Percentiles rank a stretch among this genome's conserved stretches.
These are phyloP conservation scores for Leptarthrus brevirostris DNA, from an alignment of 2,888 invertebrate genomes.

Conservation along the genomic window DNA sequence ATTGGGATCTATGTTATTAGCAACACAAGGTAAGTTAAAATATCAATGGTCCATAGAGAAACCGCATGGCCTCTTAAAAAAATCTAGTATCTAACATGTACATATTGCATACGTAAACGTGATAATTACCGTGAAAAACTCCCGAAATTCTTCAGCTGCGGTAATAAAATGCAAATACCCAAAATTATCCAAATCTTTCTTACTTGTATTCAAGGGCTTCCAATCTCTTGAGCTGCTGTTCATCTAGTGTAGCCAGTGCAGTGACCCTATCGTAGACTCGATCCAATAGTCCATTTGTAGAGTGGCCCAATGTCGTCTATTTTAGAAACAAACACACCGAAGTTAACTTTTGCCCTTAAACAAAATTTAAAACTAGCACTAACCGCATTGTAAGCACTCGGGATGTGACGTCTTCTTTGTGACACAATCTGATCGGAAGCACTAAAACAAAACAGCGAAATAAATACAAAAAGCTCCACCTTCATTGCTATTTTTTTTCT, in stretches of 20 bases:
- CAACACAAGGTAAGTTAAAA: no score
- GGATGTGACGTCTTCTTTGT: conserved; percentile 32
- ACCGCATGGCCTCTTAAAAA: no score
- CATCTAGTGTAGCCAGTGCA: conserved; percentile 63
- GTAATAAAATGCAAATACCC: neutral
- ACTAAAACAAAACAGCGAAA: conserved; percentile 28
- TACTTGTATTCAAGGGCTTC: conserved; percentile 66
- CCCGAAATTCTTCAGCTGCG: no score
- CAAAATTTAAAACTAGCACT: conserved; percentile 16
- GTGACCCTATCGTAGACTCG: conserved; percentile 64
- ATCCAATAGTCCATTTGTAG: conserved; percentile 60
- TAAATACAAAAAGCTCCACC: neutral
- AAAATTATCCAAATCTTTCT: conserved; percentile 56
- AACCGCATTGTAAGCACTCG: conserved; percentile 38
- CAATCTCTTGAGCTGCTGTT: conserved; percentile 63
- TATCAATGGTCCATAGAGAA: no score
- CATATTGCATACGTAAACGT: no score
- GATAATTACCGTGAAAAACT: no score
- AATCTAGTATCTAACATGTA: no score
- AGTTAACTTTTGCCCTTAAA: conserved; percentile 10
- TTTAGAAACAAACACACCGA: conserved; percentile 30
- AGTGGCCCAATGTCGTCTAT: conserved; percentile 49
- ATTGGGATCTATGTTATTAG: neutral
- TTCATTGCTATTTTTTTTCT: neutral
- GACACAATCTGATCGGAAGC: conserved; percentile 9